Percentiles rank a stretch among this genome's conserved stretches.
phyloP scores from a whole-genome alignment of 1,140 invertebrate species.

The Drosophila insularis region DNA sequence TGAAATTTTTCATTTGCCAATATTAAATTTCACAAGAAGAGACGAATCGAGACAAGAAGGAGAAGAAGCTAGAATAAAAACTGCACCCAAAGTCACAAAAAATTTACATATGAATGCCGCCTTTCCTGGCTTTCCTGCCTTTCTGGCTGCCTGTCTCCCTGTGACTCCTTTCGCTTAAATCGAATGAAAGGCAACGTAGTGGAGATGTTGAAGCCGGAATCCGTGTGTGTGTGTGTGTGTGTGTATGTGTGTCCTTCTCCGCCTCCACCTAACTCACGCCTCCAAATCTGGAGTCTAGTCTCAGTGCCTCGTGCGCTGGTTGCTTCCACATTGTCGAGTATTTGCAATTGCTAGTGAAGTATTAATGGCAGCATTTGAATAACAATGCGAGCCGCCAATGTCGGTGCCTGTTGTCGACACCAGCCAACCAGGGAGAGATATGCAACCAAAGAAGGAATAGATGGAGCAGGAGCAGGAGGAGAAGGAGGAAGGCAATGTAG shows the following conservation, averaged over 20 bases:
- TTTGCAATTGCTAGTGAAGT: slow-evolving; percentile 72
- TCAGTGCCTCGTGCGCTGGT: slow-evolving; percentile 12
- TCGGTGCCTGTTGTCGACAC: slow-evolving; percentile 9
- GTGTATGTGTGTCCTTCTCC: background rate
- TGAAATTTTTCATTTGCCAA: slow-evolving; percentile 57
- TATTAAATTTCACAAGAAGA: slow-evolving; percentile 59
- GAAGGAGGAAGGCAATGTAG: background rate
- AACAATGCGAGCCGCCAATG: slow-evolving; percentile 56
- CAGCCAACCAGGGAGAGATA: background rate
- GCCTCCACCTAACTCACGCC: background rate
- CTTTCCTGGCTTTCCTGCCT: background rate
- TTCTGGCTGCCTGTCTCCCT: background rate
- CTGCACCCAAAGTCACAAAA: slow-evolving; percentile 35
- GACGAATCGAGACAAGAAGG: slow-evolving; percentile 19
- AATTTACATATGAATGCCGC: slow-evolving; percentile 53
- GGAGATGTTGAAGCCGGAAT: slow-evolving; percentile 8
- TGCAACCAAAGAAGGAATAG: background rate
- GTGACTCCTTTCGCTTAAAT: background rate
- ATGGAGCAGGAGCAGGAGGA: background rate
- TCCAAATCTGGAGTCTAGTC: background rate
- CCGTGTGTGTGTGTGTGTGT: slow-evolving; percentile 2
- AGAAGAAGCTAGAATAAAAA: slow-evolving; percentile 31
- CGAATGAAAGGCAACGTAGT: slow-evolving; percentile 7
- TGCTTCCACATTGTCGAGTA: slow-evolving; percentile 22
- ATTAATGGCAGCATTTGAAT: slow-evolving; percentile 79